Evolutionary conservation across 2,113 vertebrate genomes (phyloP).

Genomic region (Lota lota): DNA sequence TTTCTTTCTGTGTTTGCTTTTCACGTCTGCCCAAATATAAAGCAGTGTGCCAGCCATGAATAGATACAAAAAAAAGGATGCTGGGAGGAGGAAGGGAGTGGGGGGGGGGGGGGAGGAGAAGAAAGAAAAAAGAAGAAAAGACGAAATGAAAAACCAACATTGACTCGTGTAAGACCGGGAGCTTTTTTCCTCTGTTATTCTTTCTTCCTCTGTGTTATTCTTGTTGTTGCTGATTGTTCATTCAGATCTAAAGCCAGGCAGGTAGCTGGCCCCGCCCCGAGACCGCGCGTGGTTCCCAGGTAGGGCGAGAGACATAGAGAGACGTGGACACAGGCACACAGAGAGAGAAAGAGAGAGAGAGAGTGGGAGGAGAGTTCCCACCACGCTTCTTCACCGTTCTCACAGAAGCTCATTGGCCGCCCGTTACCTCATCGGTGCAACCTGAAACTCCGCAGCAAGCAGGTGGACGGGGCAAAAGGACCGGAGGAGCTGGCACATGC

Average conservation of each 20-base stretch:
- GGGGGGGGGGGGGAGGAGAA: conserved; percentile 1
- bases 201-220: too few species aligned
- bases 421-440: conserved; percentile 66
- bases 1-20: conserved; percentile 30
- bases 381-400: conserved; percentile 76
- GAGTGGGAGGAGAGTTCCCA: conserved; percentile 84
- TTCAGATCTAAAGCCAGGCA: conserved; percentile 53
- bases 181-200: conserved; percentile 59
- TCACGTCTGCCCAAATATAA: conserved; percentile 63
- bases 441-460: conserved; percentile 53
- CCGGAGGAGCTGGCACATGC: conserved; percentile 34
- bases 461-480: conserved; percentile 50
- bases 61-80: conserved; percentile 35
- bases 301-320: conserved; percentile 46
- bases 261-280: conserved; percentile 62
- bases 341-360: too few species aligned
- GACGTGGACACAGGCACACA: too few species aligned
- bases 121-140: conserved; percentile 34
- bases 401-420: conserved; percentile 72
- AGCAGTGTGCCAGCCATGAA: conserved; percentile 65
- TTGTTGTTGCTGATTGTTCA: conserved; percentile 45
- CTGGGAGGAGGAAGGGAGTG: conserved; percentile 10
- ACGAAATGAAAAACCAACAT: conserved; percentile 59
- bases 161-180: conserved; percentile 76
- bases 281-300: conserved; percentile 70